A percentile compares a stretch with the other conserved stretches of the same genome.
phyloP scores from a whole-genome alignment of 2,888 invertebrate genomes.

The Drosophila lacicola region DNA sequence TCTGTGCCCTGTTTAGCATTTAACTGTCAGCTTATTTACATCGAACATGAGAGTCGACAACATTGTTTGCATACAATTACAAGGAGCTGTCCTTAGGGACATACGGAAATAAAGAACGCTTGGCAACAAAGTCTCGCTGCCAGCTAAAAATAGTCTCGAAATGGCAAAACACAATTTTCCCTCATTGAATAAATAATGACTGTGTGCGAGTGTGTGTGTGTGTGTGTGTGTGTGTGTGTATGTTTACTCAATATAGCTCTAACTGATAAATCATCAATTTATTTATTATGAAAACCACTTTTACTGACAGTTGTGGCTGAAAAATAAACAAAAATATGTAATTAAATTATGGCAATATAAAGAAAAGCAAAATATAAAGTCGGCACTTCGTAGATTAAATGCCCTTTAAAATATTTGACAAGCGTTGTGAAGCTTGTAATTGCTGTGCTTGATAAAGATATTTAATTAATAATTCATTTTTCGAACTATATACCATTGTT shows the following conservation, averaged over 20 bases:
- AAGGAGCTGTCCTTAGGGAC: conserved; percentile 29
- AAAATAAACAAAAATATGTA: conserved; percentile 6
- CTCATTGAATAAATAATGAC: conserved; percentile 18
- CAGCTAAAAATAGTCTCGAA: conserved; percentile 8
- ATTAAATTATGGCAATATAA: not conserved
- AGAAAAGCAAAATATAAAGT: not conserved
- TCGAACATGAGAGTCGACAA: conserved; percentile 74
- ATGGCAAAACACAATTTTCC: conserved; percentile 14
- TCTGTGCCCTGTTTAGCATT: conserved; percentile 65
- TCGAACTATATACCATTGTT: too few species aligned
- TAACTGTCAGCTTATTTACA: conserved; percentile 75
- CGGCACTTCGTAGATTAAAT: too few species aligned
- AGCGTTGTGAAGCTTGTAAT: too few species aligned
- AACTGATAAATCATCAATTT: conserved; percentile 16
- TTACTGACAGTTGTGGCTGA: not conserved
- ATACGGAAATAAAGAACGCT: not conserved
- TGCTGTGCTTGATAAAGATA: too few species aligned
- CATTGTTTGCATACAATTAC: conserved; percentile 81
- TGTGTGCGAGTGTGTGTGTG: not conserved
- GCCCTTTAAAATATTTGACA: too few species aligned
- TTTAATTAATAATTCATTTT: too few species aligned
- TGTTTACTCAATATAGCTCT: conserved; percentile 7
- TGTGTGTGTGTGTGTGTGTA: too few species aligned
- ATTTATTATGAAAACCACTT: conserved; percentile 9
- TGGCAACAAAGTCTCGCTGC: conserved; percentile 1